Evolutionary conservation across 2,888 invertebrate species (phyloP).

Genomic region (Dioctria linearis): DNA sequence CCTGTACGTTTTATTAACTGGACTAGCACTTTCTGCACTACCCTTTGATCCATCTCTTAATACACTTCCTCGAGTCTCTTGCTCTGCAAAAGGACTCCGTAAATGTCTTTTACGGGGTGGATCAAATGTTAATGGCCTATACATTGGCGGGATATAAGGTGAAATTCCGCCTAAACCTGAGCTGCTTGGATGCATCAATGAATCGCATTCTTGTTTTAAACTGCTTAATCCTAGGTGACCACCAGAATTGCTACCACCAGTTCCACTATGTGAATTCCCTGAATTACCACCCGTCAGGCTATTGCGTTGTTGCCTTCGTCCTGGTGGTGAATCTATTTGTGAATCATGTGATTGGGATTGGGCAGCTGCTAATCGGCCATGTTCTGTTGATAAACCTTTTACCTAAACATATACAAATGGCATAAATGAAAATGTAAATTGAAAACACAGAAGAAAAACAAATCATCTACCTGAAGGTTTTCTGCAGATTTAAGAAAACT

Average conservation of each 20-base stretch:
- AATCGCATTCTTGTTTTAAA: conserved; percentile 71
- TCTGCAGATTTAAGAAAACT: conserved; percentile 94
- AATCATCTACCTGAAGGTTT: conserved; percentile 81
- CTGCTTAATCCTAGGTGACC: conserved; percentile 66
- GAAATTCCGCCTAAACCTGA: conserved; percentile 68
- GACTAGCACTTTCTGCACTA: conserved; percentile 71
- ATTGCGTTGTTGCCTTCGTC: conserved; percentile 69
- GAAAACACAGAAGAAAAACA: background rate
- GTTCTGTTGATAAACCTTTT: conserved; percentile 84
- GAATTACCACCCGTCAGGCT: conserved; percentile 62
- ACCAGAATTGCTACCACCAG: conserved; percentile 67
- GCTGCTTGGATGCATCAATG: conserved; percentile 69
- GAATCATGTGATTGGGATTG: conserved; percentile 70
- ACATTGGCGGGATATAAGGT: conserved; percentile 70
- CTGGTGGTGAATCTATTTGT: conserved; percentile 70
- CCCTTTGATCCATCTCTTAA: conserved; percentile 75
- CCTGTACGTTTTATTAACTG: conserved; percentile 70
- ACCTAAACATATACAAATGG: conserved; percentile 72
- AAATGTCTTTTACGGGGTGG: conserved; percentile 74
- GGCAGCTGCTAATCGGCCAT: conserved; percentile 73
- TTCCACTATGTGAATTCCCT: conserved; percentile 58
- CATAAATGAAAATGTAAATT: too few relatives aligned
- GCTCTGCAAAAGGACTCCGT: conserved; percentile 72
- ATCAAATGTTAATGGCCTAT: conserved; percentile 71
- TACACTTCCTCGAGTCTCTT: conserved; percentile 76